Evolutionary conservation across 2,113 vertebrate species (phyloP).

Genomic region (Thamnophis sirtalis): DNA sequence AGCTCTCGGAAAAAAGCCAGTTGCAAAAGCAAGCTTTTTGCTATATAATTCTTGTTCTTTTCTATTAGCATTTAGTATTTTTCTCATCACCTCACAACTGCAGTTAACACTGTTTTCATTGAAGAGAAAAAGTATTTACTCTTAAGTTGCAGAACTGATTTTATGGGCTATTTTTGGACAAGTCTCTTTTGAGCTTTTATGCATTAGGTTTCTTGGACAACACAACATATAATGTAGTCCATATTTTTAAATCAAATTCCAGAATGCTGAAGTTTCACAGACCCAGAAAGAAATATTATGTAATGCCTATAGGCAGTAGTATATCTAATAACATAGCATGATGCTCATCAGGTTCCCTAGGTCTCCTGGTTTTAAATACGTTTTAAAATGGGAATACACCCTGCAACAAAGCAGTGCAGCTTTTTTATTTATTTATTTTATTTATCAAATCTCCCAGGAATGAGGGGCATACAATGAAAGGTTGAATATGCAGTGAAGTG

Average conservation of each 20-base stretch:
- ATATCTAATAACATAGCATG: neutral
- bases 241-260: neutral
- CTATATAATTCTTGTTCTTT: neutral
- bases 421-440: neutral
- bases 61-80: neutral
- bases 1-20: neutral
- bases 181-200: neutral
- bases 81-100: neutral
- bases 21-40: neutral
- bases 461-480: neutral
- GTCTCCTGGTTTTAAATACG: neutral
- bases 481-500: neutral
- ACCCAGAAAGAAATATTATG: neutral
- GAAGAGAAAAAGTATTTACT: neutral
- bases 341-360: neutral
- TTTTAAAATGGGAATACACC: neutral
- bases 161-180: neutral
- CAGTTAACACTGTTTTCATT: neutral
- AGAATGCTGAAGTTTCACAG: neutral
- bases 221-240: neutral
- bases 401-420: neutral
- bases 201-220: neutral
- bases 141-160: neutral
- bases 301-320: neutral
- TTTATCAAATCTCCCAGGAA: neutral